These are phyloP conservation scores for Venusia cambrica DNA, from an alignment of 2,888 invertebrate genomes.

Conservation along the genomic window DNA sequence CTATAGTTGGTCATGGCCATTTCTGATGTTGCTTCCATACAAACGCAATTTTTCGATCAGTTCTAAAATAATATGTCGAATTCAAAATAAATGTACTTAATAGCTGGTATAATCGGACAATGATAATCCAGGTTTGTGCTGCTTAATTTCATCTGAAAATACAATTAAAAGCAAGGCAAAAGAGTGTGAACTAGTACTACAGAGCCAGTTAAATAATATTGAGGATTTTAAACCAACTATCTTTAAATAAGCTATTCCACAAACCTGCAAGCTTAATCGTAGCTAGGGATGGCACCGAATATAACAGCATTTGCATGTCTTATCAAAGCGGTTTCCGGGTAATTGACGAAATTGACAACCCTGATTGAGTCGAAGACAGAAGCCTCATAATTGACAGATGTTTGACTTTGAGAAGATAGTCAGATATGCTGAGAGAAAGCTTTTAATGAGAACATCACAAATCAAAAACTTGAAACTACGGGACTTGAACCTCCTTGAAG, in stretches of 20 bases:
- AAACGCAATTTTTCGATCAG: too few relatives aligned
- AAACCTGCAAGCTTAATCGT: slow-evolving; percentile 49
- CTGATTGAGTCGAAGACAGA: slow-evolving; percentile 41
- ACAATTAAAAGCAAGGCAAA: too few relatives aligned
- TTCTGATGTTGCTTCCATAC: too few relatives aligned
- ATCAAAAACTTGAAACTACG: too few relatives aligned
- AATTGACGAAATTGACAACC: slow-evolving; percentile 58
- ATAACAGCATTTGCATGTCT: slow-evolving; percentile 68
- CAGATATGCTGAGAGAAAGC: neutral
- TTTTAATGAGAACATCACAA: neutral
- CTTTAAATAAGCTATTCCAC: neutral
- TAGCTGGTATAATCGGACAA: too few relatives aligned
- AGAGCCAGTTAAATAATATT: slow-evolving; percentile 5
- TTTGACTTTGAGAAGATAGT: slow-evolving; percentile 2
- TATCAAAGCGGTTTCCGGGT: slow-evolving; percentile 62
- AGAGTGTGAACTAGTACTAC: neutral
- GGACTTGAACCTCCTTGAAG: too few relatives aligned
- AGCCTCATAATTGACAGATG: slow-evolving; percentile 15
- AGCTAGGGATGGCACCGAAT: slow-evolving; percentile 43
- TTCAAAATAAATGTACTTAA: too few relatives aligned
- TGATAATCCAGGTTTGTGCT: too few relatives aligned
- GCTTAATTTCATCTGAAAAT: too few relatives aligned
- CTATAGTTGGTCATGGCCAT: too few relatives aligned
- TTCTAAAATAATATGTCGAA: too few relatives aligned
- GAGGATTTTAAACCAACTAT: too few relatives aligned